Base-by-base conservation (phyloP, 2,888 invertebrate genomes). In the Malthinus flaveolus region DNA sequence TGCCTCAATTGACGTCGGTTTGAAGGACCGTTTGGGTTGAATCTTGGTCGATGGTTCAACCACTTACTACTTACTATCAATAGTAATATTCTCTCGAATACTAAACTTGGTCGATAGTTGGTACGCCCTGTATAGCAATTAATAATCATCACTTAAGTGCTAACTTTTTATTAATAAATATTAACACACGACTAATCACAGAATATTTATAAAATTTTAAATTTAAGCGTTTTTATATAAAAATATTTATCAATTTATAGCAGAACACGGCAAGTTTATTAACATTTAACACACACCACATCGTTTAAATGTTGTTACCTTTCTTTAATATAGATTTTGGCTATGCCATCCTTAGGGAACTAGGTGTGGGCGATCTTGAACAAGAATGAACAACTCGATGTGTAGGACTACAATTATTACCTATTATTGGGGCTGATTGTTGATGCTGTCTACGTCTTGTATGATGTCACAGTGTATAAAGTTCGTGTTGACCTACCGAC, bases 381-480 rank as follows among this genome's bases (percentile, higher is more conserved):
- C 78, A 76, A 3, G 77, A 75, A 48, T 75, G 72, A 32, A 77
- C 56, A 45, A 75, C 71, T 32, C 73, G 60, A 60, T 72, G 72
- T 7, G 72, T 67, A 3, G 75, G 72, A 49, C 73, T 73, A 42
- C 68, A 71, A 32, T 69, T 69, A 45, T 64, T 61, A 23, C 23
- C 23, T 23, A 23, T n/a, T 56, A 61, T 58, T 67, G 79, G 76
- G 60, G 67, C 34, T 59, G 65, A 46, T 59, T 65, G 49, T 60
- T 54, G 47, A 61, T 63, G 59, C 63, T 64, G 3, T 77, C 81
- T 80, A 67, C 80, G 79, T 63, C 82, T 79, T 48, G 82, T 81
- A 70, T 84, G 83, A 66, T 84, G 85, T 86, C 85, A 87, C 84
- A 86, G 84, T n/a, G 85, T 83, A 74, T 85, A 86, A 78, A 86